Evolutionary conservation across 2,797 vertebrate genomes (phyloP).

Genomic region (Pipistrellus pygmaeus): DNA sequence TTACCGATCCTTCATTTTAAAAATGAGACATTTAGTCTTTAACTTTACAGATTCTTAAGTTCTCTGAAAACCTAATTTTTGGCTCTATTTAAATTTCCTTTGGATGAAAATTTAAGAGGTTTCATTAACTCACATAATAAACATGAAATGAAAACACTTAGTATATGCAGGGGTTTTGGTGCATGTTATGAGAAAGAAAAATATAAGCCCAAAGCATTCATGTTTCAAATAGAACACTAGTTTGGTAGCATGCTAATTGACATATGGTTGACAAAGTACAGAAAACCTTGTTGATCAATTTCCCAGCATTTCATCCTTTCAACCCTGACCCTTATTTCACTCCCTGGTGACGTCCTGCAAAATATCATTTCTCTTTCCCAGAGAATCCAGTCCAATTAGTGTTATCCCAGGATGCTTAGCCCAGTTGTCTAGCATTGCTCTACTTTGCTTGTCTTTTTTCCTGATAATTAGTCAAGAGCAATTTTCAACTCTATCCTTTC

Average conservation of each 20-base stretch:
- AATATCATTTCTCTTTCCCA: constrained; percentile 13
- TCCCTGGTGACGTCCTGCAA: not conserved
- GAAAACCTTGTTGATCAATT: not conserved
- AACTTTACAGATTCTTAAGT: not conserved
- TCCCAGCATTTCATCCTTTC: constrained; percentile 27
- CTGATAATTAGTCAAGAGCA: not conserved
- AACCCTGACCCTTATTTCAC: not conserved
- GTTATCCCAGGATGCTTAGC: not conserved
- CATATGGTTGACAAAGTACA: not conserved
- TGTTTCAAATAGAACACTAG: not conserved
- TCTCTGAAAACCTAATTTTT: constrained; percentile 20
- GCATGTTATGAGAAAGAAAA: constrained; percentile 41
- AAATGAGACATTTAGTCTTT: not conserved
- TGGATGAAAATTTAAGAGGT: not conserved
- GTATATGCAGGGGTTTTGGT: not conserved
- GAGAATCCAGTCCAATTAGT: not conserved
- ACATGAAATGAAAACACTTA: not conserved
- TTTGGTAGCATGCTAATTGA: not conserved
- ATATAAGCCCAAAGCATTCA: not conserved
- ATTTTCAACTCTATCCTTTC: not conserved
- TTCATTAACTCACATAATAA: constrained; percentile 23
- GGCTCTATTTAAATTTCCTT: not conserved
- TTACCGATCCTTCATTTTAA: constrained; percentile 49
- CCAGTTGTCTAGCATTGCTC: not conserved
- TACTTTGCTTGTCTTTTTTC: not conserved